These are phyloP conservation scores for Lophotis ruficrista DNA, from an alignment of 2,113 vertebrate species.

Conservation along the genomic window DNA sequence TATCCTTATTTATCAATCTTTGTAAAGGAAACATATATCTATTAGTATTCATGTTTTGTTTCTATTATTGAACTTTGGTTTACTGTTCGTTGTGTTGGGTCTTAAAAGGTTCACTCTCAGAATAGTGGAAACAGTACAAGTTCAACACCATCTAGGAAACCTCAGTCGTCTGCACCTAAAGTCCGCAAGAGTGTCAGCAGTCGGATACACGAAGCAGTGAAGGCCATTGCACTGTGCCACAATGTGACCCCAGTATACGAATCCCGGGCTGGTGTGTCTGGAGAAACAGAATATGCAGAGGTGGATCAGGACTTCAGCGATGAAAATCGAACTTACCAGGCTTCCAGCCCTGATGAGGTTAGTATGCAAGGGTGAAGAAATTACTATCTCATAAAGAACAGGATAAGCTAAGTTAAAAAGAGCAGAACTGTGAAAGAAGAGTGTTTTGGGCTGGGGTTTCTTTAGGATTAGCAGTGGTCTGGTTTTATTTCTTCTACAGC, in stretches of 20 bases:
- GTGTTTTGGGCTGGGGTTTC: neutral
- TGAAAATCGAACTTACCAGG: conserved; percentile 94
- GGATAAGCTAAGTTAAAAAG: neutral
- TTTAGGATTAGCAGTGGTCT: neutral
- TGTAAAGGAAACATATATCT: neutral
- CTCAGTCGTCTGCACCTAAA: conserved; percentile 82
- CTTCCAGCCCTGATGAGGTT: conserved; percentile 97
- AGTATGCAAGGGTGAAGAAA: neutral
- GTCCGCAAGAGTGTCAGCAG: conserved; percentile 93
- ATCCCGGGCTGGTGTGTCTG: conserved; percentile 62
- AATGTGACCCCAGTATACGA: conserved; percentile 97
- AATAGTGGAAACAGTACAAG: conserved; percentile 58
- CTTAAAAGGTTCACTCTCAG: conserved; percentile 73
- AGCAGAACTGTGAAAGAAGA: neutral
- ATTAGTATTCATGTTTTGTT: neutral
- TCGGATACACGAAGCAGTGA: conserved; percentile 92
- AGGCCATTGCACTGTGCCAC: conserved; percentile 94
- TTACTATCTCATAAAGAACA: fast-evolving
- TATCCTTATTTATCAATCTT: neutral
- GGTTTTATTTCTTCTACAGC: neutral
- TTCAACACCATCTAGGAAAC: conserved; percentile 79
- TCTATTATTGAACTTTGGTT: neutral
- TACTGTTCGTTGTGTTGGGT: neutral
- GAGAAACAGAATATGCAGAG: conserved; percentile 87
- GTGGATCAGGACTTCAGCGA: conserved; percentile 95